Percentiles rank a stretch among this genome's conserved stretches.
Conservation (phyloP, 2,113 vertebrate genomes). For the Rhinogobius similis region DNA sequence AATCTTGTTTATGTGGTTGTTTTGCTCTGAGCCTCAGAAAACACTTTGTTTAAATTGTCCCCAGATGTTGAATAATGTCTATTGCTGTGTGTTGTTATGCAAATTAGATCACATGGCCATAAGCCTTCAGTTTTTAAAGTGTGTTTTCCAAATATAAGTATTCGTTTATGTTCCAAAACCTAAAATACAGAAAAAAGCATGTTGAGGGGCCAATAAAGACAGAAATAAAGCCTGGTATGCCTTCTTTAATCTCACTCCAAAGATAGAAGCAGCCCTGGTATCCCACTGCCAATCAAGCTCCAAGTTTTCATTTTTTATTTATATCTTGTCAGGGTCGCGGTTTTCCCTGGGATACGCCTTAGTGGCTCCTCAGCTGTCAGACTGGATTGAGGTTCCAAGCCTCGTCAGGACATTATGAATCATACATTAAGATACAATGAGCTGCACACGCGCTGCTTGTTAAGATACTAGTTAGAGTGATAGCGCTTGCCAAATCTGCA, state of each 20-base stretch:
- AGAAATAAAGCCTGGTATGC: neutral
- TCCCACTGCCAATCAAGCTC: neutral
- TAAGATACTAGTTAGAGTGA: slow-evolving; percentile 29
- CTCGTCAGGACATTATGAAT: slow-evolving; percentile 63
- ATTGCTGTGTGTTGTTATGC: no score
- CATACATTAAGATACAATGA: slow-evolving; percentile 64
- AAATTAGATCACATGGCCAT: no score
- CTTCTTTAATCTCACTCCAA: neutral
- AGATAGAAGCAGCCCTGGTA: neutral
- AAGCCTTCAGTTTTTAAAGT: no score
- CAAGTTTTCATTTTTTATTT: neutral
- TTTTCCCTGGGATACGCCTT: slow-evolving; percentile 56
- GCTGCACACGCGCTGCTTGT: slow-evolving; percentile 46
- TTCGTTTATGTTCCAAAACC: neutral
- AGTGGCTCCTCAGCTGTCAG: slow-evolving; percentile 63
- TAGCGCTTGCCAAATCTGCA: neutral
- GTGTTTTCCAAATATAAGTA: no score
- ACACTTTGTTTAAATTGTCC: no score
- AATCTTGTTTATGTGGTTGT: no score
- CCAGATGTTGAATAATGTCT: no score
- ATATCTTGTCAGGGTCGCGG: slow-evolving; percentile 22
- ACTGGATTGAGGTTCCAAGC: slow-evolving; percentile 63
- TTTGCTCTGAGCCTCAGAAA: no score
- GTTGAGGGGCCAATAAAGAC: neutral
- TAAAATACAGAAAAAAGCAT: neutral